Evolutionary conservation across 2,113 vertebrate genomes (phyloP).

Genomic region (Dicentrarchus labrax): DNA sequence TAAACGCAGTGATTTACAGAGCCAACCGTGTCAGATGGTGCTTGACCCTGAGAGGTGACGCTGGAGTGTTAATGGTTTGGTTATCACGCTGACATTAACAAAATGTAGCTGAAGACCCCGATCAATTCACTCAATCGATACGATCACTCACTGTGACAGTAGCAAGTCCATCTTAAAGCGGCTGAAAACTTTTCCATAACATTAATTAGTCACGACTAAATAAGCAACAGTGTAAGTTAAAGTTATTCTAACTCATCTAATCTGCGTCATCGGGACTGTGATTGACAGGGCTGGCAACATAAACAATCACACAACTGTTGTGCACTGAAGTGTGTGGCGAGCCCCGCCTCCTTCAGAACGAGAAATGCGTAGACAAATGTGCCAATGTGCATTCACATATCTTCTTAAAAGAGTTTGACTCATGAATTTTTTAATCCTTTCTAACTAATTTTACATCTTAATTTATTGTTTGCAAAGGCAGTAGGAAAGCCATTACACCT

Average conservation of each 20-base stretch:
- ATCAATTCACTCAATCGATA: slow-evolving; percentile 18
- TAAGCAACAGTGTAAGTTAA: neutral
- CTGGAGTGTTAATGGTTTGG: slow-evolving; percentile 12
- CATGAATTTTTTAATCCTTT: too few relatives aligned
- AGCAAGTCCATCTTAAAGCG: neutral
- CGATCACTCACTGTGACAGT: neutral
- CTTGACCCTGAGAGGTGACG: slow-evolving; percentile 38
- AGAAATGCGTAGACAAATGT: too few relatives aligned
- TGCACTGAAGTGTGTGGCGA: too few relatives aligned
- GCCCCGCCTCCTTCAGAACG: too few relatives aligned
- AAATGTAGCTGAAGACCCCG: slow-evolving; percentile 8
- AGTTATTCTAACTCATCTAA: neutral
- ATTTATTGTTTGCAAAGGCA: too few relatives aligned
- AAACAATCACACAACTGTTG: neutral
- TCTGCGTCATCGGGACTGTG: neutral
- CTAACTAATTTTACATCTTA: too few relatives aligned
- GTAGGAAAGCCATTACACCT: too few relatives aligned
- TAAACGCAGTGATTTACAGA: slow-evolving; percentile 18
- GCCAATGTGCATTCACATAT: too few relatives aligned
- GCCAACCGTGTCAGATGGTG: neutral
- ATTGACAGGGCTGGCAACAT: neutral
- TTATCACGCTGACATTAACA: slow-evolving; percentile 8
- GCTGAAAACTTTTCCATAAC: neutral
- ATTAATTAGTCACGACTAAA: neutral
- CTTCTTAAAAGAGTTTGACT: too few relatives aligned